phyloP scores from a whole-genome alignment of 1,140 invertebrate species.

The Mylabris phalerata region DNA sequence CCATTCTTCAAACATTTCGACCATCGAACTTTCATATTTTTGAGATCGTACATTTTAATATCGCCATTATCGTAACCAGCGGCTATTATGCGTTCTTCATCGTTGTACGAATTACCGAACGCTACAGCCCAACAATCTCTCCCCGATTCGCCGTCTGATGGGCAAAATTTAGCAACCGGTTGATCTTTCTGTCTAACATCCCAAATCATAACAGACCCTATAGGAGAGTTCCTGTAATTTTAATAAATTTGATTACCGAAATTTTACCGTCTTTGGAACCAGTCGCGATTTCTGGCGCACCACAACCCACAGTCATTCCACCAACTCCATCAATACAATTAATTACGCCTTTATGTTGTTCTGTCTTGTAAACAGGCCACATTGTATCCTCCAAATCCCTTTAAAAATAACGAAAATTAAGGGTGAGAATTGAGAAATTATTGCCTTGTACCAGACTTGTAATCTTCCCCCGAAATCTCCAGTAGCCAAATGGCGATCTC shows the following conservation, averaged over 20 bases:
- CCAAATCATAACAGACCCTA: constrained; percentile 89
- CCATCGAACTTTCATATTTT: constrained; percentile 76
- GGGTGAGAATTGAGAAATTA: not conserved
- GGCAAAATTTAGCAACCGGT: constrained; percentile 81
- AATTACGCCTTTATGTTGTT: constrained; percentile 82
- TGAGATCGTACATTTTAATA: constrained; percentile 91
- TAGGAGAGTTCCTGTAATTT: constrained; percentile 5
- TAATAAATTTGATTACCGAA: not conserved
- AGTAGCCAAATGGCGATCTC: constrained; percentile 75
- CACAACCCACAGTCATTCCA: constrained; percentile 74
- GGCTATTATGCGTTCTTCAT: constrained; percentile 74
- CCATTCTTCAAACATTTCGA: constrained; percentile 92
- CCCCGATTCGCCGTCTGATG: constrained; percentile 52
- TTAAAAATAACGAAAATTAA: constrained; percentile 19
- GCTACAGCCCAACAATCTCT: constrained; percentile 84
- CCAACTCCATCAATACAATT: constrained; percentile 90
- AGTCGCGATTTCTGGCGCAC: constrained; percentile 90
- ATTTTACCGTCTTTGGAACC: constrained; percentile 81
- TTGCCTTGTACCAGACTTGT: constrained; percentile 63
- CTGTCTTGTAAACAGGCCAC: constrained; percentile 69
- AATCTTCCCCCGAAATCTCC: constrained; percentile 86
- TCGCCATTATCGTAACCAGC: constrained; percentile 97
- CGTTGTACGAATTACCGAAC: constrained; percentile 84
- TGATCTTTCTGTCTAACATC: constrained; percentile 82
- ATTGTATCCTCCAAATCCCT: constrained; percentile 77